Evolutionary conservation across 1,140 invertebrate genomes (phyloP), one percentile per base, ranked within the genome.

Genomic region (Trachymyrmex septentrionalis): DNA sequence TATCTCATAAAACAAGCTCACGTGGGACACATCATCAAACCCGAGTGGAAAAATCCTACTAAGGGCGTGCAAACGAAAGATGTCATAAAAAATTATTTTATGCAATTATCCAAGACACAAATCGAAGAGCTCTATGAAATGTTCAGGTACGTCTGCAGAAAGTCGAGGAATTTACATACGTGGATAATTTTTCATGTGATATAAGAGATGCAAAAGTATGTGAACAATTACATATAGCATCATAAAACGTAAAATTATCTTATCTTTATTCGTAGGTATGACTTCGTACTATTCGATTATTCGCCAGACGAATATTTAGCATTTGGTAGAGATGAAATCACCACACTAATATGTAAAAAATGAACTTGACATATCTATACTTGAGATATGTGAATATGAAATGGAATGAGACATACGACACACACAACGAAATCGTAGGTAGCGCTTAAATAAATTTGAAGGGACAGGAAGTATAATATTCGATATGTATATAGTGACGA

Each of bases 281-380:
- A 98, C 94, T 98, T 98, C 94, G 96, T 97, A 93, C 95, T 98
- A 50, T 98, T 98, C 95, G 97, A 97, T 92, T 98, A 98, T 91
- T 97, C 97, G 75, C 95, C 97, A 73, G 96, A 97, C 61, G 97
- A 96, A 84, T 98, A 97, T 92, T 95, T 97, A 80, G 96, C 97
- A 66, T 96, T 97, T 90, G 97, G 97, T 27, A 95, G 95, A 71
- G 95, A 96, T 80, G 95, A 95, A 81, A 90, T 93, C 44, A 93
- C 92, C 10, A 91, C 91, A 27, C 82, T 95, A 85, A 92, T 92
- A 16, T 95, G 94, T 89, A 95, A 94, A 92, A 94, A 95, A 77
- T 95, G 84, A 93, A 86, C 53, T 3, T 59, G 57, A 44, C 69
- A 85, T 71, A 61, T 53, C n/a, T 50, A 50, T 48, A 7, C 21